Percentiles rank a stretch among this genome's conserved stretches.
phyloP scores from a whole-genome alignment of 2,797 vertebrate genomes.

The Podarcis lilfordi region DNA sequence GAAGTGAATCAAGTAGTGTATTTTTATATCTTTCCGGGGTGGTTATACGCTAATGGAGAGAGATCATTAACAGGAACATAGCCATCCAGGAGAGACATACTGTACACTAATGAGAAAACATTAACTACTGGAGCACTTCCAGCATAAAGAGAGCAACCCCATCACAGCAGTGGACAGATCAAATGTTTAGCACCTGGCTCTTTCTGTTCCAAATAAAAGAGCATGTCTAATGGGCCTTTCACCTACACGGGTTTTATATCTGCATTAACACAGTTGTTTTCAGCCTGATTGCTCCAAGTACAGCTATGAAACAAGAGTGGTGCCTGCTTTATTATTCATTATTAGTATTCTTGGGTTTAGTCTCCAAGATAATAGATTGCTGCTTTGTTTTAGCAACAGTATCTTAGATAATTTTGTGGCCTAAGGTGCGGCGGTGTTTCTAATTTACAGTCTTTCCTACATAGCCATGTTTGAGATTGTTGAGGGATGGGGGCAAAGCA shows the following conservation, averaged over 20 bases:
- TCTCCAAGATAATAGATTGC: background rate
- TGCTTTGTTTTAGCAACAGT: background rate
- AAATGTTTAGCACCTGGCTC: slow-evolving; percentile 8
- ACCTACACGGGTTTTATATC: slow-evolving; percentile 19
- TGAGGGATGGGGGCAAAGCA: background rate
- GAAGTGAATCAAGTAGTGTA: background rate
- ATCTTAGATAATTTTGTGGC: background rate
- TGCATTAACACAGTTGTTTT: slow-evolving; percentile 36
- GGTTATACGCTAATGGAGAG: slow-evolving; percentile 18
- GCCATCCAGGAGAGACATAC: background rate
- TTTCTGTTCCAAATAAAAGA: background rate
- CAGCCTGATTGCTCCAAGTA: background rate
- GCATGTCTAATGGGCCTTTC: background rate
- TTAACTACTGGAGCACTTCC: slow-evolving; percentile 12
- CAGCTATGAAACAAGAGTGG: background rate
- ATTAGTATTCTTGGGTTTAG: slow-evolving; percentile 13
- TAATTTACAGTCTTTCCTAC: too few relatives aligned
- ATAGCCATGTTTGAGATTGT: background rate
- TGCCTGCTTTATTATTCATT: background rate
- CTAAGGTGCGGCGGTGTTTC: background rate
- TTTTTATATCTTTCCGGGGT: slow-evolving; percentile 34
- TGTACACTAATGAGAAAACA: background rate
- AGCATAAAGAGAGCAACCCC: background rate
- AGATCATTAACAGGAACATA: slow-evolving; percentile 11
- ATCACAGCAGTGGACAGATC: background rate